These are phyloP conservation scores for Drosophila pseudoobscura DNA, from an alignment of 1,140 invertebrate species.

Conservation along the genomic window DNA sequence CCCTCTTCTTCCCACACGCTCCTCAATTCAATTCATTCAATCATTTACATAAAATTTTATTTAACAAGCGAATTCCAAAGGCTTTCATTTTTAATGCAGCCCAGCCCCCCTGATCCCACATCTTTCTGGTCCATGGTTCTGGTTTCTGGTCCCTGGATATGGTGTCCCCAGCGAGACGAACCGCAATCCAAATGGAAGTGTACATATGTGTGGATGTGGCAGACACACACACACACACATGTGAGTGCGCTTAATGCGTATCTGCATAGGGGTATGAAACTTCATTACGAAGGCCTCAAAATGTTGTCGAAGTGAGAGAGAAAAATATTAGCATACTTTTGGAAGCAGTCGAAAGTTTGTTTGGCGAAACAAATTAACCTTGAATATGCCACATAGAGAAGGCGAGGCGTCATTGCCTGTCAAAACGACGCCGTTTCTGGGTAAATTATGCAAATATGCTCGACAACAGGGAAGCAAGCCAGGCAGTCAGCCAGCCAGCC, in stretches of 20 bases:
- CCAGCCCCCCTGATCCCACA: constrained; percentile 5
- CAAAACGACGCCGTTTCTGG: constrained; percentile 31
- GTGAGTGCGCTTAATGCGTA: constrained; percentile 41
- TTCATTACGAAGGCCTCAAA: constrained; percentile 65
- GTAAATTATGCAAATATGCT: constrained; percentile 60
- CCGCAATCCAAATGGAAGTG: constrained; percentile 18
- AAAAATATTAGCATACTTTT: constrained; percentile 74
- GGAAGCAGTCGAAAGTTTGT: constrained; percentile 59
- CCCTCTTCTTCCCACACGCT: not conserved
- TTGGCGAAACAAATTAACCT: constrained; percentile 74
- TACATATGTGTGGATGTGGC: not conserved
- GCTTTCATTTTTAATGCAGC: constrained; percentile 62
- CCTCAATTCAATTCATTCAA: constrained; percentile 20
- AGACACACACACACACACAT: not conserved
- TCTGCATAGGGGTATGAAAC: constrained; percentile 55
- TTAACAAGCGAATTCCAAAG: constrained; percentile 60
- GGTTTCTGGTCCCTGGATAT: not conserved
- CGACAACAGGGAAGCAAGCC: constrained; percentile 26
- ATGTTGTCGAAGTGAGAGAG: constrained; percentile 36
- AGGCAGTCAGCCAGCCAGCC: not conserved
- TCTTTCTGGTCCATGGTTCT: constrained; percentile 6
- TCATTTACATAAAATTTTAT: constrained; percentile 66
- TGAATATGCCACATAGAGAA: constrained; percentile 48
- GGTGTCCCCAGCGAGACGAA: constrained; percentile 31
- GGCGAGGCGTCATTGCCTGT: constrained; percentile 7